phyloP scores from a whole-genome alignment of 2,797 vertebrate species.

The Perodicticus potto region DNA sequence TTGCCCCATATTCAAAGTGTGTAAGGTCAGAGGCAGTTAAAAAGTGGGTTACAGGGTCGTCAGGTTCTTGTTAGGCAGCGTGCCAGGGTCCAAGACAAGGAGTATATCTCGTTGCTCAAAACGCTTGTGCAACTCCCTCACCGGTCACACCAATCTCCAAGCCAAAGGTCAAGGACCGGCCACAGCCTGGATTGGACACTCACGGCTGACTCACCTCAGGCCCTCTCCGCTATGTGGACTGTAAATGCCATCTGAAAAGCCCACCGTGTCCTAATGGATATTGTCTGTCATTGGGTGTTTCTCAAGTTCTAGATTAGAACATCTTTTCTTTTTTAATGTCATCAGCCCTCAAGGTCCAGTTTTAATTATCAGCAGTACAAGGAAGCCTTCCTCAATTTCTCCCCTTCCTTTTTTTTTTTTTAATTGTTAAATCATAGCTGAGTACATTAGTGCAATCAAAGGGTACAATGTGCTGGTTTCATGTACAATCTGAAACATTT shows the following conservation, averaged over 20 bases:
- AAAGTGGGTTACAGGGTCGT: not conserved
- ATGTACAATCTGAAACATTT: no score
- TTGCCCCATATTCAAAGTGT: not conserved
- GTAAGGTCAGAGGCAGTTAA: not conserved
- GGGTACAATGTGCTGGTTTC: no score
- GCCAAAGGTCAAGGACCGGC: slow-evolving; percentile 28
- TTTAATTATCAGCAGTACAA: not conserved
- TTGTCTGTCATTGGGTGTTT: not conserved
- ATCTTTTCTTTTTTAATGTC: not conserved
- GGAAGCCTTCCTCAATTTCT: not conserved
- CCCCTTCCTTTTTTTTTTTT: not conserved
- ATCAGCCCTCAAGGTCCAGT: not conserved
- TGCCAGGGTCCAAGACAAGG: not conserved
- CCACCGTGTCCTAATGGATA: no score
- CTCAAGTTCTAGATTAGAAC: slow-evolving; percentile 18
- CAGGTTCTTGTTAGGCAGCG: not conserved
- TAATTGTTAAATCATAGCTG: no score
- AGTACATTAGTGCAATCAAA: no score
- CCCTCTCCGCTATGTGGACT: not conserved
- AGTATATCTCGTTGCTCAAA: not conserved
- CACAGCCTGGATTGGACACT: not conserved
- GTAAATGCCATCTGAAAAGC: not conserved
- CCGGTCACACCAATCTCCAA: not conserved
- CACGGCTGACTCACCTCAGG: not conserved
- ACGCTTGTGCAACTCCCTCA: not conserved